Evolutionary conservation across 2,797 vertebrate genomes (phyloP).

Genomic region (Sebastes diploproa): DNA sequence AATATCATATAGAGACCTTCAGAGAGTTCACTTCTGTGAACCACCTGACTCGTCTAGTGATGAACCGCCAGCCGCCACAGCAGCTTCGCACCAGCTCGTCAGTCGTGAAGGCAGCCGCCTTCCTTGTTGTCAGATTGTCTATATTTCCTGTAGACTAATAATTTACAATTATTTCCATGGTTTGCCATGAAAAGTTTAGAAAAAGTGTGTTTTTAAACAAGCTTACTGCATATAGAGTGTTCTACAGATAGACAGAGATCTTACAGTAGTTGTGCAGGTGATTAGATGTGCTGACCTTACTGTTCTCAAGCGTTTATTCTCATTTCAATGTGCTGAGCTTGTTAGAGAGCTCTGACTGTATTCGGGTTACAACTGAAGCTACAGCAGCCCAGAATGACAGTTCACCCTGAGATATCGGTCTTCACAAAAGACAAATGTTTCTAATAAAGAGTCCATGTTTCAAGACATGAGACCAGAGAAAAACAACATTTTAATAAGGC

Average conservation of each 20-base stretch:
- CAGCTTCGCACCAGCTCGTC: background rate
- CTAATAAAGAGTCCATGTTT: background rate
- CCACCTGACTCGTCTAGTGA: background rate
- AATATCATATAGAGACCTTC: background rate
- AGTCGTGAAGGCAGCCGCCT: too few relatives aligned
- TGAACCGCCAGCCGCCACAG: background rate
- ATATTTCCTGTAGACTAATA: too few relatives aligned
- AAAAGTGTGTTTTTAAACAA: background rate
- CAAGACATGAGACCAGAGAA: background rate
- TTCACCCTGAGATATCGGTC: background rate
- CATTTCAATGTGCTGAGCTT: background rate
- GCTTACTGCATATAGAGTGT: background rate
- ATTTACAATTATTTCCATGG: background rate
- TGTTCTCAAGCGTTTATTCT: background rate
- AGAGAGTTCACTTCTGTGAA: background rate
- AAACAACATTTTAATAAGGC: background rate
- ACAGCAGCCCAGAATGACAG: background rate
- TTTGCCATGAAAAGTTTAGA: background rate
- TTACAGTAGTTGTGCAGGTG: background rate
- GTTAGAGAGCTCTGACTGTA: background rate
- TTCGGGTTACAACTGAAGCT: background rate
- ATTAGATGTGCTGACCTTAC: background rate
- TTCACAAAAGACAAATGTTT: background rate
- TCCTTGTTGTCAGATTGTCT: background rate
- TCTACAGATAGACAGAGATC: background rate